Percentiles rank a stretch among this genome's conserved stretches.
Conservation (phyloP, 2,113 vertebrate species). For the Rhinichthys klamathensis region DNA sequence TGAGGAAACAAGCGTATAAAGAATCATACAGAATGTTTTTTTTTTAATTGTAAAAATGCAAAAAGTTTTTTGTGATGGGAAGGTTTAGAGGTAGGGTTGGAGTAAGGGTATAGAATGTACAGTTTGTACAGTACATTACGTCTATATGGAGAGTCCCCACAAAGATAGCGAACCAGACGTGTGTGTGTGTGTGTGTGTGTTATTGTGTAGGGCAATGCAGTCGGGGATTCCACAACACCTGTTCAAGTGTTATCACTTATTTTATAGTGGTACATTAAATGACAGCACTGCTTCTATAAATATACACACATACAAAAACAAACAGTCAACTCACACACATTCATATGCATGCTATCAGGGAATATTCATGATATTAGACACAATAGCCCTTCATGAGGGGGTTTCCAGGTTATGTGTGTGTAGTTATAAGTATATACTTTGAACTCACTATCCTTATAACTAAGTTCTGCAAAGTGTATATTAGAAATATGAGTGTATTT, state of each 20-base stretch:
- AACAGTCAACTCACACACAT: conserved; percentile 19
- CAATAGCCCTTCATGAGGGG: not conserved
- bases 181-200: conserved; percentile 27
- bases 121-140: too few species aligned
- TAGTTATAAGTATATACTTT: not conserved
- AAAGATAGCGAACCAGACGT: too few species aligned
- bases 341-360: not conserved
- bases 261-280: conserved; percentile 43
- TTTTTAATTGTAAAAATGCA: not conserved
- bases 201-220: conserved; percentile 9
- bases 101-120: too few species aligned
- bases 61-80: not conserved
- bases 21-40: too few species aligned
- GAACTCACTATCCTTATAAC: not conserved
- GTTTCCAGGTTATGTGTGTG: not conserved
- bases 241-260: conserved; percentile 49
- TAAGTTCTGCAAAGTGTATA: not conserved
- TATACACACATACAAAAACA: conserved; percentile 22
- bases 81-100: too few species aligned
- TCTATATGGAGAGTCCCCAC: too few species aligned
- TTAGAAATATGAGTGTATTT: not conserved
- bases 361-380: not conserved
- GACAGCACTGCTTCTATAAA: not conserved
- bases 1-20: too few species aligned
- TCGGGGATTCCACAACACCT: conserved; percentile 59